Base-by-base conservation (phyloP, 2,797 vertebrate species). In the Pipistrellus nathusii region DNA sequence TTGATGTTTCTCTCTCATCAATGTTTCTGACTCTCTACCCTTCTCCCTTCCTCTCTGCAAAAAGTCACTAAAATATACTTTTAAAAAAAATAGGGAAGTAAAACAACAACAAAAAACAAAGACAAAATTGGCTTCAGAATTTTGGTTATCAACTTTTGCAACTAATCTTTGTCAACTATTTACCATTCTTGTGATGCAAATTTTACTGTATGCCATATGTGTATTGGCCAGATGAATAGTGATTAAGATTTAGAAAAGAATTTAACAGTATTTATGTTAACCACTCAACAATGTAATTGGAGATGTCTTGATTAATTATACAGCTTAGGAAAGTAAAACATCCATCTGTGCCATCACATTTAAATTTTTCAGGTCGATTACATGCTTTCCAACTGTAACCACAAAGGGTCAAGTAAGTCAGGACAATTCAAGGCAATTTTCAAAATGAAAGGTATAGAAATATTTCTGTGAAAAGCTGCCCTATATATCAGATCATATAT, bases 281-380 rank as follows among this genome's bases (percentile, higher is more conserved):
- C 71, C 55, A 77, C 35, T 90, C 82, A 92, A 66, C 69, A 76
- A 48, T 72, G 41, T 90, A 90, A 92, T 90, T 85, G 41, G 72
- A 72, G 84, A 96, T 90, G 27, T 88, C 53, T 85, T 93, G 59
- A 84, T 75, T 94, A 94, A 95, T 96, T 94, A 48, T n/a, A 77
- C 46, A 77, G 51, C 25, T 85, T 82, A 90, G 23, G 32, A 66
- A 88, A 72, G 21, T 77, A 88, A 94, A 73, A 32, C 13, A 71
- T 88, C 59, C 88, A 92, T 88, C 59, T 87, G 68, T 62, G 3
- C 6, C 30, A 27, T 53, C 3, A 5, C 6, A 53, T 85, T 92
- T 88, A 21, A 41, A 88, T 72, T 41, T 77, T 88, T 55, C 41
- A 82, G 88, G 41, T 84, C 53, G 53, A 68, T 5, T 48, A 7